Base-by-base conservation (phyloP, 2,113 vertebrate genomes). In the Lota lota region DNA sequence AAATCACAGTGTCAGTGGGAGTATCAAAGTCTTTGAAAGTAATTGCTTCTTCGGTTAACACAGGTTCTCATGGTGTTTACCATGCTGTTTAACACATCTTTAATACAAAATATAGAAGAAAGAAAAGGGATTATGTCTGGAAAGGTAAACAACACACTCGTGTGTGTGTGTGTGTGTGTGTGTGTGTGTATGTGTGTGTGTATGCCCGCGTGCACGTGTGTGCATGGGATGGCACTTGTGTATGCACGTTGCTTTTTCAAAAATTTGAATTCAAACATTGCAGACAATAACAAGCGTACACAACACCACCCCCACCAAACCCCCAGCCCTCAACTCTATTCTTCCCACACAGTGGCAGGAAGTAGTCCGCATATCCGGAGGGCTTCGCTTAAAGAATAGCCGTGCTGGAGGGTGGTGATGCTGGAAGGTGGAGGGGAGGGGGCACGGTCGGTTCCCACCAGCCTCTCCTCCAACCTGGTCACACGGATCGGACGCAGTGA, bases 291-390 rank as follows among this genome's bases (percentile, higher is more conserved):
- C 71, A 81, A 76, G 66, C 24, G 83, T 28, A 36, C 40, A 47
- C 40, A 47, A 47, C 40, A 10, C 40, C 40, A 1, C 40, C 40
- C 8, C 40, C 40, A 10, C 40, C 40, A 47, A 1, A 47, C 40
- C 40, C 40, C 40, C 69, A 70, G 74, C 81, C 80, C 78, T 68
- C 74, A 47, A 11, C 82, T 70, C 85, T 85, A 91, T 92, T 92
- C 89, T 90, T 92, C 81, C 85, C 73, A 87, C 86, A 93, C 90
- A 93, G 92, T 91, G 85, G 88, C 90, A 92, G 92, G 92, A 93
- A 92, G 85, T 89, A 61, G 86, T 92, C 89, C 90, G 86, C 82
- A 91, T 91, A 89, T 92, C 91, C 88, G 90, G 84, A 85, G 82
- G 65, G 84, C 81, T 85, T 86, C 76, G 84, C 80, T 87, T 83